Percentiles rank a stretch among this genome's conserved stretches.
phyloP scores from a whole-genome alignment of 2,888 invertebrate species.

The Rhingia rostrata region DNA sequence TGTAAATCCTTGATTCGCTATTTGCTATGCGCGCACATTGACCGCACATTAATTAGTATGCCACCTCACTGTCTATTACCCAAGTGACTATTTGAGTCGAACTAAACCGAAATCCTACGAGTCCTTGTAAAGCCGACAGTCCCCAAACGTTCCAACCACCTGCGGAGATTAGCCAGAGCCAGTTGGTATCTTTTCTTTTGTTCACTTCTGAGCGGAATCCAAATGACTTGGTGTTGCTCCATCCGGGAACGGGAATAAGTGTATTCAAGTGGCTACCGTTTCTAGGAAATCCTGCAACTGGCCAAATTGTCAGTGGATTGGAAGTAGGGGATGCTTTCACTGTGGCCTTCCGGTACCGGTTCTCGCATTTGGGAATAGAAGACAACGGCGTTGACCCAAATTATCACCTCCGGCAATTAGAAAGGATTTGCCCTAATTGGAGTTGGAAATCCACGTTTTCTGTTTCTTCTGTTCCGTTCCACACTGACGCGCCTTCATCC shows the following conservation, averaged over 20 bases:
- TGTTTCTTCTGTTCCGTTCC: not conserved
- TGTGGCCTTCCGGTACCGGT: slow-evolving; percentile 13
- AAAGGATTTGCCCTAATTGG: slow-evolving; percentile 69
- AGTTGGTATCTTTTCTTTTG: slow-evolving; percentile 22
- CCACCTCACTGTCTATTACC: slow-evolving; percentile 11
- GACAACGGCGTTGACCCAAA: slow-evolving; percentile 50
- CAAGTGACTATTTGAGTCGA: slow-evolving; percentile 28
- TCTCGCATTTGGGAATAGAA: slow-evolving; percentile 19
- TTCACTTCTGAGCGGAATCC: slow-evolving; percentile 35
- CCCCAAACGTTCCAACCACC: not conserved
- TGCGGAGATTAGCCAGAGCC: slow-evolving; percentile 14
- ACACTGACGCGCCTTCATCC: slow-evolving; percentile 10
- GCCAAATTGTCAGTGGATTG: slow-evolving; percentile 39
- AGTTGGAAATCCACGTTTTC: slow-evolving; percentile 46
- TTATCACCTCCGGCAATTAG: slow-evolving; percentile 72
- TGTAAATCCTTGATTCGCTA: slow-evolving; percentile 28
- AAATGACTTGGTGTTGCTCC: slow-evolving; percentile 44
- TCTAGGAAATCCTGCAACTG: slow-evolving; percentile 44
- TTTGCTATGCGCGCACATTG: slow-evolving; percentile 1
- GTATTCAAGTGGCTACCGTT: slow-evolving; percentile 31
- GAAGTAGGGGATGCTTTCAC: not conserved
- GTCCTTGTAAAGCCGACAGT: not conserved
- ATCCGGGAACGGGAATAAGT: not conserved
- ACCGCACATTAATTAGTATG: slow-evolving; percentile 55
- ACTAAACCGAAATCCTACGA: not conserved